Evolutionary conservation across 1,140 invertebrate genomes (phyloP).

Genomic region (Tetramorium simillimum): DNA sequence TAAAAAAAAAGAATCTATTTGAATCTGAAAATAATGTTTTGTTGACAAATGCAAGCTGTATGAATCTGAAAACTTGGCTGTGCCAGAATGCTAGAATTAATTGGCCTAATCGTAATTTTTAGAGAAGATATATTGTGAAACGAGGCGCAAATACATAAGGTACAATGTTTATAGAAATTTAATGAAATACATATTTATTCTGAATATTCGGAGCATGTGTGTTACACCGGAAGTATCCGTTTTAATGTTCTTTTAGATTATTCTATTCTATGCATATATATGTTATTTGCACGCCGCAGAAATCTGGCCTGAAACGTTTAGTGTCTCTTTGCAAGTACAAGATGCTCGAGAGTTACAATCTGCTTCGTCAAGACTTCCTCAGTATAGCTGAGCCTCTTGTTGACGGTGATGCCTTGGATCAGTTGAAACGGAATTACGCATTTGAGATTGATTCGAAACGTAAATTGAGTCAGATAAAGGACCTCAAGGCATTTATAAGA

Average conservation of each 20-base stretch:
- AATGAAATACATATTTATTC: background rate
- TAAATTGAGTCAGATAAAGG: conserved; percentile 69
- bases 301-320: background rate
- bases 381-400: background rate
- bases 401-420: conserved; percentile 41
- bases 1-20: background rate
- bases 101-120: background rate
- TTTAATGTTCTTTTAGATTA: background rate
- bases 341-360: conserved; percentile 6
- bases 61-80: background rate
- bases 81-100: background rate
- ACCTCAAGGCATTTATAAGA: conserved; percentile 74
- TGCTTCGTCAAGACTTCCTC: conserved; percentile 49
- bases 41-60: background rate
- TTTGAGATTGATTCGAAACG: conserved; percentile 74
- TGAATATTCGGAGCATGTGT: background rate
- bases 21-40: background rate
- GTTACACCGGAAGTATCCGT: background rate
- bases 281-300: background rate
- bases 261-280: background rate
- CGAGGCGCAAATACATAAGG: background rate
- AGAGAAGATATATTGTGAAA: background rate
- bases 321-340: background rate
- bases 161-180: background rate
- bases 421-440: conserved; percentile 71